Conservation (phyloP, 2,797 vertebrate species). For the Erethizon dorsatum region DNA sequence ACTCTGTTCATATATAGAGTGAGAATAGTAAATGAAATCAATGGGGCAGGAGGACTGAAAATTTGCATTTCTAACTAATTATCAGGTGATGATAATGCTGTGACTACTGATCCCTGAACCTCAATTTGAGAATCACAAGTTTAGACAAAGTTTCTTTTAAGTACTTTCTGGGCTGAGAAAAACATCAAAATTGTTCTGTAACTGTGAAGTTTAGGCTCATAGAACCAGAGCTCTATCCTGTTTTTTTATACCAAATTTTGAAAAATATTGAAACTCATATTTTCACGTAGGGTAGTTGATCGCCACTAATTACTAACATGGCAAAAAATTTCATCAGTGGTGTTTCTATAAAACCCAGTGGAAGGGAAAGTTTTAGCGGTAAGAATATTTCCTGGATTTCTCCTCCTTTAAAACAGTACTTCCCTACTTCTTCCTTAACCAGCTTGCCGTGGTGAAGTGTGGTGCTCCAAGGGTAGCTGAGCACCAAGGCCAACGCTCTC, state of each 20-base stretch:
- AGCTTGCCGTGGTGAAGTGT: not conserved
- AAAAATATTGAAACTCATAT: slow-evolving; percentile 18
- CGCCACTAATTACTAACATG: slow-evolving; percentile 6
- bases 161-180: slow-evolving; percentile 7
- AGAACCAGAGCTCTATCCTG: not conserved
- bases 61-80: not conserved
- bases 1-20: not conserved
- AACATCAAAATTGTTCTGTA: slow-evolving; percentile 32
- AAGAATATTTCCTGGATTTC: slow-evolving; percentile 24
- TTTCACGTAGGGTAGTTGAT: not conserved
- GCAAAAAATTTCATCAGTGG: not conserved
- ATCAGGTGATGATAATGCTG: not conserved
- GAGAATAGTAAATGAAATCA: slow-evolving; percentile 8
- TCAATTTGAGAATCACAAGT: slow-evolving; percentile 17
- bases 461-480: not conserved
- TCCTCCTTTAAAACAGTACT: not conserved
- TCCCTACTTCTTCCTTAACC: not conserved
- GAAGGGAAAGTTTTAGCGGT: not conserved
- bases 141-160: slow-evolving; percentile 35
- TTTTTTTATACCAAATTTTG: slow-evolving; percentile 39
- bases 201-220: not conserved
- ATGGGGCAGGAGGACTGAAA: not conserved
- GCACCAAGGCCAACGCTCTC: not conserved
- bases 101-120: not conserved
- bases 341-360: not conserved